A percentile compares a stretch with the other conserved stretches of the same genome.
Evolutionary conservation across 2,113 vertebrate species (phyloP).

Genomic region (Condylura cristata): DNA sequence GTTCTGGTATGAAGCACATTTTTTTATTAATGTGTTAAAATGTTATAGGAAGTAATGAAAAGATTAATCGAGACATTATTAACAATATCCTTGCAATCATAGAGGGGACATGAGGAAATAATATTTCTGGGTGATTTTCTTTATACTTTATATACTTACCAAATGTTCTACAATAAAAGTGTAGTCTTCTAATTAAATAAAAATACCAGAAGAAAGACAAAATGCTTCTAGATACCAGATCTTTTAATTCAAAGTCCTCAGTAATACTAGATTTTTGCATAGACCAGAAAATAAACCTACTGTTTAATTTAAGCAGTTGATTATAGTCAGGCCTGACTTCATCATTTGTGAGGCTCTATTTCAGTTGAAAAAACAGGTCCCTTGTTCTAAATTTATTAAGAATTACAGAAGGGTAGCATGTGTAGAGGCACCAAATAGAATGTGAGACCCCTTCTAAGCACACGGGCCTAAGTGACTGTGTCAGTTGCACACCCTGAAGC

Average conservation of each 20-base stretch:
- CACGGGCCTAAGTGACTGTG: neutral
- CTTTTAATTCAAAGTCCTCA: constrained; percentile 43
- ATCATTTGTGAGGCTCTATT: neutral
- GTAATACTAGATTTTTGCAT: constrained; percentile 33
- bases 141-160: constrained; percentile 9
- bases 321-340: constrained; percentile 21
- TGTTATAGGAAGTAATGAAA: constrained; percentile 32
- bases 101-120: neutral
- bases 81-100: constrained; percentile 31
- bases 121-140: constrained; percentile 52
- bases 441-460: neutral
- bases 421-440: neutral
- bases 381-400: constrained; percentile 18
- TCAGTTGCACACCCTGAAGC: neutral
- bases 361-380: constrained; percentile 39
- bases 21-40: constrained; percentile 24
- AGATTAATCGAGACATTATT: neutral
- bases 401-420: neutral
- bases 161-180: constrained; percentile 16
- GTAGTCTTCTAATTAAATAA: constrained; percentile 5
- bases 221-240: constrained; percentile 44
- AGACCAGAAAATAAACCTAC: constrained; percentile 41
- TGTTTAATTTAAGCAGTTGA: constrained; percentile 48
- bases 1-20: neutral
- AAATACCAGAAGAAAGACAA: constrained; percentile 29